Conservation (phyloP, 2,797 vertebrate genomes). For the Dromococcyx pavoninus region DNA sequence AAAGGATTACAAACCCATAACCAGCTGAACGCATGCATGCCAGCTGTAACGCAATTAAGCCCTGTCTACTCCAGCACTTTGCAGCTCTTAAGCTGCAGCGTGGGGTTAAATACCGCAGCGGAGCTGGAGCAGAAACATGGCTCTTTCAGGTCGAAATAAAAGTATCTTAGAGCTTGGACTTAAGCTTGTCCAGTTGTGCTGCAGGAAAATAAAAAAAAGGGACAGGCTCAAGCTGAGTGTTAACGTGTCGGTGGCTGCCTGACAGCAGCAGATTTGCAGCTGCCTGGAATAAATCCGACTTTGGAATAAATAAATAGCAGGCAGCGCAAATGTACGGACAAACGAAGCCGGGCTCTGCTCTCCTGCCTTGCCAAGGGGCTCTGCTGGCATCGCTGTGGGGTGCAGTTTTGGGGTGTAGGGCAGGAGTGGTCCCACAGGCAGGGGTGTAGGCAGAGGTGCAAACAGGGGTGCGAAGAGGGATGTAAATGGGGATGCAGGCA, state of each 20-base stretch:
- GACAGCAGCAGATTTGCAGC: constrained; percentile 6
- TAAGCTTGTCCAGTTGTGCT: neutral
- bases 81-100: neutral
- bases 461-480: neutral
- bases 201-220: neutral
- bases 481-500: neutral
- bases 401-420: neutral
- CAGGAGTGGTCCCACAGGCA: neutral
- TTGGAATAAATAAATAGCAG: neutral
- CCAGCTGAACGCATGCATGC: neutral
- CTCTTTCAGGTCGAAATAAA: neutral
- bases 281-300: neutral
- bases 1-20: neutral
- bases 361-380: neutral
- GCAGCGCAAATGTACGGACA: rapidly evolving
- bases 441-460: neutral
- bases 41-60: no score
- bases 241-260: neutral
- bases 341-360: no score
- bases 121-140: neutral
- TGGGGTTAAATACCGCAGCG: neutral
- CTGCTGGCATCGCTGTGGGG: neutral
- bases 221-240: neutral
- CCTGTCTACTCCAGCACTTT: no score
- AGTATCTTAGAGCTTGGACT: neutral